phyloP scores from a whole-genome alignment of 2,888 invertebrate genomes.

The Cyrtodaria siliqua region DNA sequence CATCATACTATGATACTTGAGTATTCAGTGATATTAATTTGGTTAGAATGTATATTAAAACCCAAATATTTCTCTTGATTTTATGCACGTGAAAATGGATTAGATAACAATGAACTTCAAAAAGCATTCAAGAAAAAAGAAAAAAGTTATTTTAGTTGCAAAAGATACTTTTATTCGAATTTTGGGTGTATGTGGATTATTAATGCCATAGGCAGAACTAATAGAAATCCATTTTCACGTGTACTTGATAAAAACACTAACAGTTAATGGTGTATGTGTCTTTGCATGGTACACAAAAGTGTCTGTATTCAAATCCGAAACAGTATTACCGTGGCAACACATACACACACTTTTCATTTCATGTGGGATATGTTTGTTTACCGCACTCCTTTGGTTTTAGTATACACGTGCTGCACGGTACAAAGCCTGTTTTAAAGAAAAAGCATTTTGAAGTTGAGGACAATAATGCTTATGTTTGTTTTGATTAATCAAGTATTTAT shows the following conservation, averaged over 20 bases:
- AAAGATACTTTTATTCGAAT: too few species aligned
- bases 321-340: background rate
- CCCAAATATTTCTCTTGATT: background rate
- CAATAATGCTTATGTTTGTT: too few species aligned
- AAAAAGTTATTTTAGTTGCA: too few species aligned
- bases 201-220: background rate
- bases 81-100: constrained; percentile 6
- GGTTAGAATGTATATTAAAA: constrained; percentile 1
- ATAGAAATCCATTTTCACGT: constrained; percentile 1
- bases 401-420: too few species aligned
- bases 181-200: too few species aligned
- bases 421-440: too few species aligned
- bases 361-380: too few species aligned
- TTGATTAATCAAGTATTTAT: too few species aligned
- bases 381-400: too few species aligned
- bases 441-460: too few species aligned
- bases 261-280: constrained; percentile 1
- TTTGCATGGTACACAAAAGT: constrained; percentile 3
- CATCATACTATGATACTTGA: background rate
- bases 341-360: too few species aligned
- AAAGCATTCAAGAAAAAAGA: too few species aligned
- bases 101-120: background rate
- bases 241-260: background rate
- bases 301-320: background rate
- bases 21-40: background rate